phyloP scores from a whole-genome alignment of 2,113 vertebrate genomes.

The Propithecus coquereli region DNA sequence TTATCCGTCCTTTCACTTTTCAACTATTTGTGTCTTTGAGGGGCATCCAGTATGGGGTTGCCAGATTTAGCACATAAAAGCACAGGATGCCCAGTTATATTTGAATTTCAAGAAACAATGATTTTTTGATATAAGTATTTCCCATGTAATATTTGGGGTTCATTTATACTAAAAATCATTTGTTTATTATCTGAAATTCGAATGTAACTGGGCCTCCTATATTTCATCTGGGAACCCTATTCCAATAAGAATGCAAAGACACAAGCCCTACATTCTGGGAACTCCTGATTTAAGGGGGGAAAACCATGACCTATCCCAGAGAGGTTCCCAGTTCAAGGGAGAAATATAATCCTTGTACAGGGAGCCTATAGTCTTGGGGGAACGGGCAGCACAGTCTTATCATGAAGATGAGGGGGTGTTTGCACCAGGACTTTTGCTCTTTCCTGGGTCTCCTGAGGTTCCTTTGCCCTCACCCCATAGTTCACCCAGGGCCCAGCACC shows the following conservation, averaged over 20 bases:
- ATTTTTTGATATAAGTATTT: constrained; percentile 28
- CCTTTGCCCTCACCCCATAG: neutral
- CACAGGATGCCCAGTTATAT: neutral
- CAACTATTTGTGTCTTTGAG: constrained; percentile 10
- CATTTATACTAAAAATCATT: neutral
- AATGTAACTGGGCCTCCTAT: neutral
- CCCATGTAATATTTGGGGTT: neutral
- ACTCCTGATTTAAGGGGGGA: neutral
- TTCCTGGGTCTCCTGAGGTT: neutral
- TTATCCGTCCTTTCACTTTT: neutral
- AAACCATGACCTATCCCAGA: neutral
- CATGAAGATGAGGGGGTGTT: neutral
- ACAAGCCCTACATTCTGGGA: neutral
- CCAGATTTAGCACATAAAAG: constrained; percentile 32
- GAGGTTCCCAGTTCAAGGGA: neutral
- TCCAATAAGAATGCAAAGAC: neutral
- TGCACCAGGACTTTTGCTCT: neutral
- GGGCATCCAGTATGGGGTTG: neutral
- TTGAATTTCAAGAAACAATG: neutral
- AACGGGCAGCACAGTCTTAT: neutral
- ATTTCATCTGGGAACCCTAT: neutral
- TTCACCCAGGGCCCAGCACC: neutral
- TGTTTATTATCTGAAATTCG: constrained; percentile 6
- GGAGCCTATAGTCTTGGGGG: neutral
- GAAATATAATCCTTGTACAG: no score